Evolutionary conservation across 2,797 vertebrate genomes (phyloP).

Genomic region (Alcedo atthis): DNA sequence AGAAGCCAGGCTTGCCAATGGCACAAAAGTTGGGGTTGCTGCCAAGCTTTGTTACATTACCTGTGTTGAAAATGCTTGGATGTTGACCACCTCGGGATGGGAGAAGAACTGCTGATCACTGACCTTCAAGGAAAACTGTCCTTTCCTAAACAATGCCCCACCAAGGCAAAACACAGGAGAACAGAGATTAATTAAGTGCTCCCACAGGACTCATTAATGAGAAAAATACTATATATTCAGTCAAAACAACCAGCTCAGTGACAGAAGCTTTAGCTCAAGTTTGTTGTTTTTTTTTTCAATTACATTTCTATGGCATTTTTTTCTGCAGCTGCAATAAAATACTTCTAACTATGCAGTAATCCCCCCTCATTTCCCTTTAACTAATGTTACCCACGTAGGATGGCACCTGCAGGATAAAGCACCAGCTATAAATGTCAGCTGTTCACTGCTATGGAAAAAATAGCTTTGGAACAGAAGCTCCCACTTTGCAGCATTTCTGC

Average conservation of each 20-base stretch:
- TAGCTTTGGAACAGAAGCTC: background rate
- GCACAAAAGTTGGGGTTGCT: background rate
- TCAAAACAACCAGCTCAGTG: background rate
- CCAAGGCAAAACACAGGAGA: background rate
- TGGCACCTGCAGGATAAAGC: background rate
- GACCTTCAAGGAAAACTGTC: conserved; percentile 83
- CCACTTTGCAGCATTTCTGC: background rate
- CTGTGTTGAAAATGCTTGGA: conserved; percentile 85
- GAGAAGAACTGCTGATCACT: conserved; percentile 80
- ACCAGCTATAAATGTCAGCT: background rate
- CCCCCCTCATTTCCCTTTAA: background rate
- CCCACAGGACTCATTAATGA: background rate
- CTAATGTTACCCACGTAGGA: background rate
- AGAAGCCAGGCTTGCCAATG: background rate
- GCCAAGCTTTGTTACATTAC: conserved; percentile 69
- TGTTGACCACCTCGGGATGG: conserved; percentile 75
- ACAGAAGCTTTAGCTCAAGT: background rate
- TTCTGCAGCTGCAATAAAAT: background rate
- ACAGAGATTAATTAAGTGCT: background rate
- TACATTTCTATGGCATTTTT: background rate
- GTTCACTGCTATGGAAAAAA: background rate
- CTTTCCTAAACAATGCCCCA: conserved; percentile 76
- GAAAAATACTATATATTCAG: background rate
- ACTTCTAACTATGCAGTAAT: background rate
- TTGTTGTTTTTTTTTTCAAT: background rate